phyloP scores from a whole-genome alignment of 2,113 vertebrate species.

The Pluvialis apricaria region DNA sequence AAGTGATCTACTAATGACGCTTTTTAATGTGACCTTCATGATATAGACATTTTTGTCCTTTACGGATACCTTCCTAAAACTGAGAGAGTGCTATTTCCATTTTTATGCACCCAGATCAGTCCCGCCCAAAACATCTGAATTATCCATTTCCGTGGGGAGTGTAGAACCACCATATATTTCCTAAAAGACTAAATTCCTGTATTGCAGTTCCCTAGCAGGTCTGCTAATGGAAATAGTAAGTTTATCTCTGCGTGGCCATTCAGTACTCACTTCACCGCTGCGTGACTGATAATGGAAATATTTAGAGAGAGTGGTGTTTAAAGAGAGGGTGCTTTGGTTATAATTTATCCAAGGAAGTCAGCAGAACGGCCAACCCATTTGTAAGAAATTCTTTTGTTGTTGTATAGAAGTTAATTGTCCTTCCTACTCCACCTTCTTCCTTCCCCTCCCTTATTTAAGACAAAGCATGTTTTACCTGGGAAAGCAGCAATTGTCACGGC shows the following conservation, averaged over 20 bases:
- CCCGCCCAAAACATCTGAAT: not conserved
- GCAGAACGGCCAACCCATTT: not conserved
- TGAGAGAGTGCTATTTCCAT: not conserved
- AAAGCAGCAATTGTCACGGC: not conserved
- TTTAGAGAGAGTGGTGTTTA: not conserved
- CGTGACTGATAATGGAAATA: not conserved
- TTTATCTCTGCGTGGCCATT: not conserved
- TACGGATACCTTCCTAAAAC: not conserved
- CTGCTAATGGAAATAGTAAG: not conserved
- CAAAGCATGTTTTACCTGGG: not conserved
- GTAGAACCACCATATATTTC: rapidly evolving
- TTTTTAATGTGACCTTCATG: not conserved
- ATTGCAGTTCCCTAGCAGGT: not conserved
- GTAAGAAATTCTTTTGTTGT: not conserved
- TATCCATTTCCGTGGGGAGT: not conserved
- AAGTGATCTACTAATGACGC: not conserved
- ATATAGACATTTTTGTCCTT: not conserved
- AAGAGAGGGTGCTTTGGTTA: not conserved
- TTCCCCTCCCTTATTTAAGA: not conserved
- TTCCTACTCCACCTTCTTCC: not conserved
- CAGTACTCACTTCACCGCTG: not conserved
- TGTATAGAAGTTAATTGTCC: not conserved
- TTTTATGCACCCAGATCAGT: not conserved
- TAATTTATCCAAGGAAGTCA: not conserved
- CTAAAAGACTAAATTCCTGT: not conserved